Conservation (phyloP, 2,888 invertebrate genomes). For the Scotopteryx bipunctaria region DNA sequence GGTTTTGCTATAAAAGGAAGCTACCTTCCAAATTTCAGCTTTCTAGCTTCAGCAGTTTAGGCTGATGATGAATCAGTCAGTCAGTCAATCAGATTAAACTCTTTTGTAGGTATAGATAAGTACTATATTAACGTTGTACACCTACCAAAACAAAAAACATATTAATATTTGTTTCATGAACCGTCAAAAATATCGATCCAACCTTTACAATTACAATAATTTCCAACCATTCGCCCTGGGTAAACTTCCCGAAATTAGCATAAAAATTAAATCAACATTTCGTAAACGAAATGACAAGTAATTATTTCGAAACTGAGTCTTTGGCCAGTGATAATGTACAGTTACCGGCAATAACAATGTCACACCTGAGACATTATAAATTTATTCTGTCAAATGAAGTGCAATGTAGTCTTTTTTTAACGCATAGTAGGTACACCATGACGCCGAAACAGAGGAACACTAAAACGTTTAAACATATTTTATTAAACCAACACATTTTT, state of each 20-base stretch:
- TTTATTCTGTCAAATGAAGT: neutral
- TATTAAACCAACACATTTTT: too few relatives aligned
- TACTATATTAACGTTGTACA: too few relatives aligned
- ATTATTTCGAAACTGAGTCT: slow-evolving; percentile 62
- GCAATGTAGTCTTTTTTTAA: neutral
- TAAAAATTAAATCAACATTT: slow-evolving; percentile 57
- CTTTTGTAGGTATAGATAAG: too few relatives aligned
- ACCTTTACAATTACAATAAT: slow-evolving; percentile 26
- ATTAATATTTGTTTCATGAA: neutral
- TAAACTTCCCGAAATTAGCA: slow-evolving; percentile 47
- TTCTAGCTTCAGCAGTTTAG: too few relatives aligned
- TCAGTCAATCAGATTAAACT: too few relatives aligned
- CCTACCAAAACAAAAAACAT: too few relatives aligned
- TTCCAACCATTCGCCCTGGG: slow-evolving; percentile 29
- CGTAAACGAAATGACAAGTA: slow-evolving; percentile 59
- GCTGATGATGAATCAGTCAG: too few relatives aligned
- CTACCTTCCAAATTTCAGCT: too few relatives aligned
- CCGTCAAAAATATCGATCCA: slow-evolving; percentile 19
- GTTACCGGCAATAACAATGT: neutral
- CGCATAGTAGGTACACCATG: neutral
- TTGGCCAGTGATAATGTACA: slow-evolving; percentile 56
- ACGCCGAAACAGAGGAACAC: neutral
- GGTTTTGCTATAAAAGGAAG: too few relatives aligned
- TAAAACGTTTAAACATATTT: too few relatives aligned
- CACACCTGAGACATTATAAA: neutral